These are phyloP conservation scores for Eustalomyia histrio DNA, from an alignment of 2,888 invertebrate genomes.

Conservation along the genomic window DNA sequence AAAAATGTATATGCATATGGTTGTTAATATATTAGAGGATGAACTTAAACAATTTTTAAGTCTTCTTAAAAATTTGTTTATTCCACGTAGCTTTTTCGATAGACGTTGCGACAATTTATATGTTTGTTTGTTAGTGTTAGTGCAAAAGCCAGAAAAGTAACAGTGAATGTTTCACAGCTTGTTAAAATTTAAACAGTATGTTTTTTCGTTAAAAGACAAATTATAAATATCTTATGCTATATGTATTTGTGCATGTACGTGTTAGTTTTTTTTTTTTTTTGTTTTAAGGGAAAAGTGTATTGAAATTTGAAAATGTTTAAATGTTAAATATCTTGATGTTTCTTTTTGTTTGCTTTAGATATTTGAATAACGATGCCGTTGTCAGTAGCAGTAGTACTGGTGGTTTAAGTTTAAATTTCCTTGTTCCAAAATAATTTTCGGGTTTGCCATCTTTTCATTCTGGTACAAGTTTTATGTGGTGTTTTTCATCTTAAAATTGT, in stretches of 20 bases:
- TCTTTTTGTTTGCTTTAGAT: background rate
- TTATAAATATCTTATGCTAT: conserved; percentile 17
- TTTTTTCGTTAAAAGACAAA: conserved; percentile 29
- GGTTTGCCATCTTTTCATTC: background rate
- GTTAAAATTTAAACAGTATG: conserved; percentile 52
- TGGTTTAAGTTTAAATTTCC: conserved; percentile 42
- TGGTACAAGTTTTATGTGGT: background rate
- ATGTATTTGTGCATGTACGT: background rate
- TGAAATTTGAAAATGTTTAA: conserved; percentile 21
- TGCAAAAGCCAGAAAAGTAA: conserved; percentile 46
- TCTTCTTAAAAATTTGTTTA: no score
- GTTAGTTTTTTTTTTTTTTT: background rate
- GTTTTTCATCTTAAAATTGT: conserved; percentile 3
- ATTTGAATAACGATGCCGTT: conserved; percentile 10
- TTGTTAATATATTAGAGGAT: no score
- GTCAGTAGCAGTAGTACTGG: conserved; percentile 8
- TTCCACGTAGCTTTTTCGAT: no score
- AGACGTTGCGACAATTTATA: no score
- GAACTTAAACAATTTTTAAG: no score
- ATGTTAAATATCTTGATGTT: conserved; percentile 33
- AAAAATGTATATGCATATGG: no score
- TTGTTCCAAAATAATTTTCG: conserved; percentile 32
- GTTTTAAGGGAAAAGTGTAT: background rate
- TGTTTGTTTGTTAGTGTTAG: conserved; percentile 14
- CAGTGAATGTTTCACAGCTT: conserved; percentile 52